These are phyloP conservation scores for Myotis planiceps DNA, from an alignment of 2,797 vertebrate species.

Conservation along the genomic window DNA sequence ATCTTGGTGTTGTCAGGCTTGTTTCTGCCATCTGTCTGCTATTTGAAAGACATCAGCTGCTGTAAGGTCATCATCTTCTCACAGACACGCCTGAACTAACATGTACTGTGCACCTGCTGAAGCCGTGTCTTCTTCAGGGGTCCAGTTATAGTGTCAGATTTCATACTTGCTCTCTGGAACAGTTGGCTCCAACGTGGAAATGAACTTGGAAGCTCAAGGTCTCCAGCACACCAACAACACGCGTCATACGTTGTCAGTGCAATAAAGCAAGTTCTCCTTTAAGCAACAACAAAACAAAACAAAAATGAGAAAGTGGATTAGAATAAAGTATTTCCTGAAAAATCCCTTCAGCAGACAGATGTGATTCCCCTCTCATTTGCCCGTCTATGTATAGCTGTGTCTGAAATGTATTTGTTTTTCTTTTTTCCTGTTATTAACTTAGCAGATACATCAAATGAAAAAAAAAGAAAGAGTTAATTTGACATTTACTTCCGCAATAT, in stretches of 20 bases:
- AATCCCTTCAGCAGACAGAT: slow-evolving; percentile 57
- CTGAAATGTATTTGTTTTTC: background rate
- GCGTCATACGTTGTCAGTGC: background rate
- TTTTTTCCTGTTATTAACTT: slow-evolving; percentile 37
- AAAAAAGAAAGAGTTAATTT: slow-evolving; percentile 63
- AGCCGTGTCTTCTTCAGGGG: slow-evolving; percentile 19
- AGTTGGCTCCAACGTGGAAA: slow-evolving; percentile 41
- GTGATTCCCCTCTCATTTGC: slow-evolving; percentile 52
- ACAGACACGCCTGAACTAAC: background rate
- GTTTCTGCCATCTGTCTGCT: slow-evolving; percentile 54
- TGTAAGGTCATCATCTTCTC: slow-evolving; percentile 55
- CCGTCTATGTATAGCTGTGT: slow-evolving; percentile 51
- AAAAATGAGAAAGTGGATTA: background rate
- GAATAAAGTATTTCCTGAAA: background rate
- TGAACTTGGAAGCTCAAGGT: background rate
- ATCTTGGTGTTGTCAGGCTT: slow-evolving; percentile 51
- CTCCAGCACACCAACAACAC: background rate
- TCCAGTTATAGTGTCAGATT: background rate
- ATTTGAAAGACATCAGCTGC: slow-evolving; percentile 37
- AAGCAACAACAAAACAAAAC: background rate
- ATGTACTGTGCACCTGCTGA: background rate
- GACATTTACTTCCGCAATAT: slow-evolving; percentile 39
- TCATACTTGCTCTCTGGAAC: slow-evolving; percentile 30
- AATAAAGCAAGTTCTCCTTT: background rate
- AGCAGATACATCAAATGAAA: background rate